Evolutionary conservation across 1,140 invertebrate species (phyloP).

Genomic region (Macrobrachium nipponense): DNA sequence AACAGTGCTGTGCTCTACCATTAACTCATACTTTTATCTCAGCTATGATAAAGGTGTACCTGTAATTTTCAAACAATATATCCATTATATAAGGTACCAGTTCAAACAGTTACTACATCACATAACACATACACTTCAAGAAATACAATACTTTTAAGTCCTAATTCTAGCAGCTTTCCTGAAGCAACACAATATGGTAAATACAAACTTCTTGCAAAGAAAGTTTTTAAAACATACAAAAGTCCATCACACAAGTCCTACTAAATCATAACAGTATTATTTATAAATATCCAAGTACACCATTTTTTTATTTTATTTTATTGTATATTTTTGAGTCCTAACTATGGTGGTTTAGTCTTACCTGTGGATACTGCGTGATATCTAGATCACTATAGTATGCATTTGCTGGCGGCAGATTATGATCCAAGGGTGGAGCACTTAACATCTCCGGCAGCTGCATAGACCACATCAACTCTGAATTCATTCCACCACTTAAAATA

Average conservation of each 20-base stretch:
- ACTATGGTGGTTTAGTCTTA: conserved; percentile 17
- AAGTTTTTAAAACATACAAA: too few relatives aligned
- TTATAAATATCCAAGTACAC: background rate
- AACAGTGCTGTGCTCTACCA: too few relatives aligned
- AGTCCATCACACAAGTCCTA: too few relatives aligned
- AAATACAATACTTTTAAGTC: too few relatives aligned
- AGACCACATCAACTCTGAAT: conserved; percentile 27
- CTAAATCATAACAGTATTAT: background rate
- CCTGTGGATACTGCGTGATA: conserved; percentile 39
- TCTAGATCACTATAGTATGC: conserved; percentile 54
- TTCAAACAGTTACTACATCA: too few relatives aligned
- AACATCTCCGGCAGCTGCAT: conserved; percentile 50
- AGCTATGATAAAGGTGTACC: too few relatives aligned
- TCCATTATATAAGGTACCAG: too few relatives aligned
- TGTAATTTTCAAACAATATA: too few relatives aligned
- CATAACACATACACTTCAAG: too few relatives aligned
- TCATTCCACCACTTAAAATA: conserved; percentile 4
- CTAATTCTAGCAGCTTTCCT: background rate
- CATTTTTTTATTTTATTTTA: background rate
- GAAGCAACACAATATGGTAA: background rate
- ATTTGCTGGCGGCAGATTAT: conserved; percentile 47
- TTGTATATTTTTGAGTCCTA: background rate
- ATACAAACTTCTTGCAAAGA: background rate
- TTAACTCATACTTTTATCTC: too few relatives aligned
- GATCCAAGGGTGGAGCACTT: conserved; percentile 27